Conservation (phyloP, 1,140 invertebrate species). For the Stegodyphus mimosarum region DNA sequence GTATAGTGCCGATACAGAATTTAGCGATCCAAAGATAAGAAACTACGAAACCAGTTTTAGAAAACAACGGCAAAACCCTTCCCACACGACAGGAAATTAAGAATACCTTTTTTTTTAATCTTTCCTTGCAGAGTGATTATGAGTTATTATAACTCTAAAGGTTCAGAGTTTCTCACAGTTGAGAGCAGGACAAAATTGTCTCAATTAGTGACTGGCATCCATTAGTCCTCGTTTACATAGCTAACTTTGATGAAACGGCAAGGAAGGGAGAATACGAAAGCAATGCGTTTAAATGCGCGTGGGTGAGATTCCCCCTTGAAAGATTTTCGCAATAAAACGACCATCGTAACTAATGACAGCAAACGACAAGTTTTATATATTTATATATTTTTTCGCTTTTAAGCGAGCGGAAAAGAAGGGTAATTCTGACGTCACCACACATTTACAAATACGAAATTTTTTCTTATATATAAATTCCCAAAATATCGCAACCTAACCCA, state of each 20-base stretch:
- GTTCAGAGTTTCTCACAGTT: constrained; percentile 23
- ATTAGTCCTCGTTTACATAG: constrained; percentile 52
- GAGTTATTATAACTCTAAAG: constrained; percentile 6
- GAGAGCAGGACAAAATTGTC: constrained; percentile 36
- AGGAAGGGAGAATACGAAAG: not conserved
- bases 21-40: no score
- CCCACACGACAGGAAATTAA: no score
- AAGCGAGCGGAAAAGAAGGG: no score
- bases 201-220: constrained; percentile 35
- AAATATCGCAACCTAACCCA: no score
- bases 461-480: no score
- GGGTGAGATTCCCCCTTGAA: not conserved
- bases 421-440: no score
- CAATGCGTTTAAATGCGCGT: not conserved
- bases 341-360: not conserved
- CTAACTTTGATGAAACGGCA: constrained; percentile 30
- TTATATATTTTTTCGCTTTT: no score
- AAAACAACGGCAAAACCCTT: no score
- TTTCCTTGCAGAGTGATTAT: constrained; percentile 8
- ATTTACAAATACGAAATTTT: no score
- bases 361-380: no score
- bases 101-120: not conserved
- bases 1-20: no score
- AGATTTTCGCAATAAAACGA: not conserved
- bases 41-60: no score